phyloP scores from a whole-genome alignment of 2,888 invertebrate species.

The Dolomedes plantarius region DNA sequence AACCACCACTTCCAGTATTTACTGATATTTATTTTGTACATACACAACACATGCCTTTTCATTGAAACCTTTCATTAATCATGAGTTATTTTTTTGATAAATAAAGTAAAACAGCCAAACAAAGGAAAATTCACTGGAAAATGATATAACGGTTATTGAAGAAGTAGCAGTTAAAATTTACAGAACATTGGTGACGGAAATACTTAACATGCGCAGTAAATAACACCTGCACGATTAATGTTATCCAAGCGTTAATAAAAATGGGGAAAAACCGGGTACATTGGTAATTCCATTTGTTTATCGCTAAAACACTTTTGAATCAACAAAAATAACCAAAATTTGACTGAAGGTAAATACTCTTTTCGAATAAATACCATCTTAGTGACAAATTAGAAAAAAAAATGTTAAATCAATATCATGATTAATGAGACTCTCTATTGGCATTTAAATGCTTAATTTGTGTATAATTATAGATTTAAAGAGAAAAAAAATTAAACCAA shows the following conservation, averaged over 20 bases:
- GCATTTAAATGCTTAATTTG: neutral
- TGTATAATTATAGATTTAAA: neutral
- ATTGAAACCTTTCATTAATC: too few relatives aligned
- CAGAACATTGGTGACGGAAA: too few relatives aligned
- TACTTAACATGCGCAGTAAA: too few relatives aligned
- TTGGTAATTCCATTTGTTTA: conserved; percentile 9
- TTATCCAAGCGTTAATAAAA: neutral
- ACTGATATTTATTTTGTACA: too few relatives aligned
- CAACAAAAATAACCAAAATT: neutral
- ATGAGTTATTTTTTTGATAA: too few relatives aligned
- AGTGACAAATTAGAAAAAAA: neutral
- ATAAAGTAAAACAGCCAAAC: too few relatives aligned
- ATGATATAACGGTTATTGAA: too few relatives aligned
- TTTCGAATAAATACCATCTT: neutral
- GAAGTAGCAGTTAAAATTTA: too few relatives aligned
- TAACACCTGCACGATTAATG: neutral
- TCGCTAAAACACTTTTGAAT: neutral
- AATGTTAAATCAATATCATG: neutral
- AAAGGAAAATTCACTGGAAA: too few relatives aligned
- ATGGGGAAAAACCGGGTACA: neutral
- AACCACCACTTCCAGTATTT: too few relatives aligned
- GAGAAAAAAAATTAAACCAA: neutral
- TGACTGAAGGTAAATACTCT: neutral
- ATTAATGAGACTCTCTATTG: neutral
- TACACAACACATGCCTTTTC: too few relatives aligned